These are phyloP conservation scores for Pipistrellus nathusii DNA, from an alignment of 2,797 vertebrate species.

Conservation along the genomic window DNA sequence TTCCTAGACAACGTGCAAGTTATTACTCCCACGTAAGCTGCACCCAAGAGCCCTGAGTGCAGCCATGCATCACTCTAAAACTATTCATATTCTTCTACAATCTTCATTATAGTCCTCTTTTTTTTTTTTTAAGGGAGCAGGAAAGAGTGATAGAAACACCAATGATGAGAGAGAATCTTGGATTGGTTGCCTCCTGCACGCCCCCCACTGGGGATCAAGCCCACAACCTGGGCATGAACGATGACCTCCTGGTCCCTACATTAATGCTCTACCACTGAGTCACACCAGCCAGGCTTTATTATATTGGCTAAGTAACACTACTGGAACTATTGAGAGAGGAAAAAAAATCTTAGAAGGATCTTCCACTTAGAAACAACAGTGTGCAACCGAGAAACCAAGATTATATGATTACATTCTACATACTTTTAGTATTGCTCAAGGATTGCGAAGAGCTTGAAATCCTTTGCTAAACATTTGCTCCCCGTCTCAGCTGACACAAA, in stretches of 20 bases:
- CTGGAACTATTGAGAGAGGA: conserved; percentile 2
- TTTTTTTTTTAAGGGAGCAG: no score
- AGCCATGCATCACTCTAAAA: neutral
- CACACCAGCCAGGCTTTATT: neutral
- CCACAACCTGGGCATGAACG: no score
- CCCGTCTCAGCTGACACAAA: conserved; percentile 74
- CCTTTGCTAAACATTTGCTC: conserved; percentile 76
- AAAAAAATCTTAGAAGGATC: conserved; percentile 57
- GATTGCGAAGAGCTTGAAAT: conserved; percentile 75
- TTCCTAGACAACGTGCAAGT: neutral
- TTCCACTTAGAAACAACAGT: conserved; percentile 78
- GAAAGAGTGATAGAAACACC: no score
- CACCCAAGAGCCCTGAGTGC: neutral
- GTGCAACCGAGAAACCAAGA: conserved; percentile 72
- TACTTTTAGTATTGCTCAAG: conserved; percentile 80
- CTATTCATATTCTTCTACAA: neutral
- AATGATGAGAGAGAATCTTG: no score
- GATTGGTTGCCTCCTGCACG: no score
- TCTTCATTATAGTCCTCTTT: neutral
- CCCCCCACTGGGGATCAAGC: no score
- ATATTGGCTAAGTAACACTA: conserved; percentile 24
- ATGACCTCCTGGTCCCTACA: no score
- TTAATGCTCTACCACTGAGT: no score
- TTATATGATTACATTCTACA: conserved; percentile 82
- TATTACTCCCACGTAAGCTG: no score